Evolutionary conservation across 1,140 invertebrate species (phyloP).

Genomic region (Holotrichia oblita): DNA sequence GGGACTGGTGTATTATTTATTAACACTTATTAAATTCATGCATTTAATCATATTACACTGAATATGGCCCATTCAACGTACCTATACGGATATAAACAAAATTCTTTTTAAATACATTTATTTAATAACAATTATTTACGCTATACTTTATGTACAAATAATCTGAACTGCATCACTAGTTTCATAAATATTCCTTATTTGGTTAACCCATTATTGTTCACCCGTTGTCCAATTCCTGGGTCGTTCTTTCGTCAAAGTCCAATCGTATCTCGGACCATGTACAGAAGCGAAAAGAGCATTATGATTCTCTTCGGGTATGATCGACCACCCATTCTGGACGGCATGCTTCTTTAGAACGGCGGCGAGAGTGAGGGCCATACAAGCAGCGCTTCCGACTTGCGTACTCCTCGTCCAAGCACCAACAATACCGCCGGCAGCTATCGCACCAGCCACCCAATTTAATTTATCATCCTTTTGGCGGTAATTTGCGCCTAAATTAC

Average conservation of each 20-base stretch:
- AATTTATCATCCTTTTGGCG: conserved; percentile 73
- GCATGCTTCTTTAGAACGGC: conserved; percentile 70
- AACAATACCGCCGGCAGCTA: conserved; percentile 66
- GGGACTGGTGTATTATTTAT: too few species aligned
- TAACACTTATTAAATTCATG: too few species aligned
- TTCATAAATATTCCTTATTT: not conserved
- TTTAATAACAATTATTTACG: too few species aligned
- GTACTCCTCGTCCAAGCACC: conserved; percentile 65
- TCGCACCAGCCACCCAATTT: conserved; percentile 70
- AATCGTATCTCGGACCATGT: conserved; percentile 53
- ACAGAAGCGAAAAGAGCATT: not conserved
- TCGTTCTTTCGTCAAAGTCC: conserved; percentile 57
- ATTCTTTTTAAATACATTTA: too few species aligned
- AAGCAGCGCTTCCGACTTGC: conserved; percentile 54
- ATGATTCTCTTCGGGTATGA: conserved; percentile 62
- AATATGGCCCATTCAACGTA: too few species aligned
- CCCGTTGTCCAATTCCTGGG: conserved; percentile 51
- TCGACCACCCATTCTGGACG: conserved; percentile 63
- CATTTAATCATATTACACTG: too few species aligned
- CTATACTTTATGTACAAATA: conserved; percentile 20
- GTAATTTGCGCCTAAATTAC: conserved; percentile 67
- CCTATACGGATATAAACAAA: too few species aligned
- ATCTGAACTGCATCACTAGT: not conserved
- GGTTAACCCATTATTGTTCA: too few species aligned
- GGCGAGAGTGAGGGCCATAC: conserved; percentile 50